Percentiles rank a stretch among this genome's conserved stretches.
Evolutionary conservation across 2,888 invertebrate genomes (phyloP).

Genomic region (Drosophila melanosoma): DNA sequence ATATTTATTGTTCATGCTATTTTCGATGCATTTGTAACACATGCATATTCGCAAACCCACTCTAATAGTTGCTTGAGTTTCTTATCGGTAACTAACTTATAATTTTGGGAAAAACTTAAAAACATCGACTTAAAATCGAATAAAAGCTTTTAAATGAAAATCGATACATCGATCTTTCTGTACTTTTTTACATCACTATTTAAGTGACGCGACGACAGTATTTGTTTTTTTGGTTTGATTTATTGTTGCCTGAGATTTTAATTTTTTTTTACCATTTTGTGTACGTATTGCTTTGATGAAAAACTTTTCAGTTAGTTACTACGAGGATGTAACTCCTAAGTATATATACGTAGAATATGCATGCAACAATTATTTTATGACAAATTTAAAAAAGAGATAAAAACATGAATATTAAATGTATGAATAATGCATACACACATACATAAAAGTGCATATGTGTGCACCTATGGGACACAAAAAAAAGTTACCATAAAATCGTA

Average conservation of each 20-base stretch:
- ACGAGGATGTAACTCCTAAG: too few relatives aligned
- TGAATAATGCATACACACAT: constrained; percentile 8
- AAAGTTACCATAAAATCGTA: neutral
- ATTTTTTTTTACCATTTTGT: constrained; percentile 2
- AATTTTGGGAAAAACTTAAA: neutral
- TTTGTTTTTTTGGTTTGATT: constrained; percentile 15
- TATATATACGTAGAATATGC: neutral
- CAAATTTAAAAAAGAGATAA: neutral
- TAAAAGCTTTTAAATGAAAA: constrained; percentile 1
- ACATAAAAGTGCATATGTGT: neutral
- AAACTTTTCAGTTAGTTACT: neutral
- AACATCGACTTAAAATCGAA: constrained; percentile 3
- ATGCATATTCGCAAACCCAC: neutral
- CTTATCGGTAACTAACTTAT: neutral
- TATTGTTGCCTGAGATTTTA: constrained; percentile 1
- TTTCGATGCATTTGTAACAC: neutral
- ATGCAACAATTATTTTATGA: neutral
- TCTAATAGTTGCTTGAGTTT: neutral
- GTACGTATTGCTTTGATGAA: neutral
- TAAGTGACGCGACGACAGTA: constrained; percentile 16
- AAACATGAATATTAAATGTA: constrained; percentile 7
- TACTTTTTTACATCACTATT: constrained; percentile 5
- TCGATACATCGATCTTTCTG: constrained; percentile 10
- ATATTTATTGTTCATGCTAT: neutral
- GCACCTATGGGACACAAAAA: neutral